Evolutionary conservation across 2,113 vertebrate species (phyloP).

Genomic region (Leptobrachium leishanense): DNA sequence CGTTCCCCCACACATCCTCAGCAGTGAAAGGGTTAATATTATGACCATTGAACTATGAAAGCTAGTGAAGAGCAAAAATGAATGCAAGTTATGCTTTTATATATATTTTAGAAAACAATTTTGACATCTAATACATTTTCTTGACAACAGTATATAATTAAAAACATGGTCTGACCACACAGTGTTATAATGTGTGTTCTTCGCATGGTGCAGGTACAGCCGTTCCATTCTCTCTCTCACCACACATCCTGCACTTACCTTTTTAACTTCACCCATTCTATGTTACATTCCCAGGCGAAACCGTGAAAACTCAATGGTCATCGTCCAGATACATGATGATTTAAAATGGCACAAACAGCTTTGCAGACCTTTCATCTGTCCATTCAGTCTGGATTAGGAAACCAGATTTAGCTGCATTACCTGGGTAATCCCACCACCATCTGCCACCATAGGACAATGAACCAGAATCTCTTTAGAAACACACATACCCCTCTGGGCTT

Average conservation of each 20-base stretch:
- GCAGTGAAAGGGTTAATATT: no score
- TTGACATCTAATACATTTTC: no score
- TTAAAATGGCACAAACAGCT: constrained; percentile 31
- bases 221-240: not conserved
- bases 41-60: no score
- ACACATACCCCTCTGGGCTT: not conserved
- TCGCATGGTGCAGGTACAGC: not conserved
- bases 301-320: not conserved
- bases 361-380: constrained; percentile 7
- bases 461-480: not conserved
- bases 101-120: no score
- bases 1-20: no score
- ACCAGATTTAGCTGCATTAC: constrained; percentile 83
- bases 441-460: constrained; percentile 64
- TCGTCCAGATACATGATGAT: not conserved
- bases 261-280: constrained; percentile 81
- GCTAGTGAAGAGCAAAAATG: no score
- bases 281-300: constrained; percentile 56
- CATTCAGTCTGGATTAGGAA: constrained; percentile 65
- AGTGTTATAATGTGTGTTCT: no score
- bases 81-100: no score
- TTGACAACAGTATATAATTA: no score
- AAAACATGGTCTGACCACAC: no score
- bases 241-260: constrained; percentile 64
- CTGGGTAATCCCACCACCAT: constrained; percentile 81